Conservation (phyloP, 2,888 invertebrate species). For the Sphaerophoria rueppellii region DNA sequence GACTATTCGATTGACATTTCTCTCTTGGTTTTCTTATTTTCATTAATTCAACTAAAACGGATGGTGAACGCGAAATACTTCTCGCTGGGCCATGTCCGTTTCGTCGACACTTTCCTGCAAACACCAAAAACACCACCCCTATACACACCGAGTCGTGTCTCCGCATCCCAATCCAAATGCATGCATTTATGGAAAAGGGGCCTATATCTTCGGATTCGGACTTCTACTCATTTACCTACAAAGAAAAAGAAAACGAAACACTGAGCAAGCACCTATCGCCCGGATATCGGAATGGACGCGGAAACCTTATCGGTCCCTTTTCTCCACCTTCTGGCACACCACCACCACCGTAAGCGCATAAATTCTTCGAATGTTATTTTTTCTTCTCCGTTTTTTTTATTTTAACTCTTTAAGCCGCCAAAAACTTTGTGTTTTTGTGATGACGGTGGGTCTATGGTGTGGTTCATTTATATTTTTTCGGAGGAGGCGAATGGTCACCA, state of each 20-base stretch:
- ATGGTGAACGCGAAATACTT: conserved; percentile 67
- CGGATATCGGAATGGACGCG: conserved; percentile 72
- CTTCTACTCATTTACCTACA: conserved; percentile 66
- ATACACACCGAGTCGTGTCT: background rate
- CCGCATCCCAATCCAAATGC: too few relatives aligned
- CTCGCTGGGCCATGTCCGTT: conserved; percentile 62
- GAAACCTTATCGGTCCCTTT: conserved; percentile 63
- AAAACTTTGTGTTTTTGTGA: conserved; percentile 62
- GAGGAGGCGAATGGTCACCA: conserved; percentile 40
- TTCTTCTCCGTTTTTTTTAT: conserved; percentile 26
- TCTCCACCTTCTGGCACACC: conserved; percentile 57
- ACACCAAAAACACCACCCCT: conserved; percentile 40
- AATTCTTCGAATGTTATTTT: conserved; percentile 68
- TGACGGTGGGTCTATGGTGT: conserved; percentile 44
- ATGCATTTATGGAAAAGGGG: conserved; percentile 30
- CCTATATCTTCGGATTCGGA: conserved; percentile 41
- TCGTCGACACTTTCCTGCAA: conserved; percentile 58
- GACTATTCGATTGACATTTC: conserved; percentile 32
- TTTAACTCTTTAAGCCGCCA: conserved; percentile 63
- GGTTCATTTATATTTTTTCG: conserved; percentile 64
- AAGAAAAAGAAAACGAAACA: conserved; percentile 37
- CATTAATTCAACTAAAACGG: conserved; percentile 67
- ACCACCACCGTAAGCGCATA: conserved; percentile 66
- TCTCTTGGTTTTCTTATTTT: conserved; percentile 65
- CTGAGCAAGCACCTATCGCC: conserved; percentile 60